These are phyloP conservation scores for Drosophila helvetica DNA, from an alignment of 2,888 invertebrate genomes.

Conservation along the genomic window DNA sequence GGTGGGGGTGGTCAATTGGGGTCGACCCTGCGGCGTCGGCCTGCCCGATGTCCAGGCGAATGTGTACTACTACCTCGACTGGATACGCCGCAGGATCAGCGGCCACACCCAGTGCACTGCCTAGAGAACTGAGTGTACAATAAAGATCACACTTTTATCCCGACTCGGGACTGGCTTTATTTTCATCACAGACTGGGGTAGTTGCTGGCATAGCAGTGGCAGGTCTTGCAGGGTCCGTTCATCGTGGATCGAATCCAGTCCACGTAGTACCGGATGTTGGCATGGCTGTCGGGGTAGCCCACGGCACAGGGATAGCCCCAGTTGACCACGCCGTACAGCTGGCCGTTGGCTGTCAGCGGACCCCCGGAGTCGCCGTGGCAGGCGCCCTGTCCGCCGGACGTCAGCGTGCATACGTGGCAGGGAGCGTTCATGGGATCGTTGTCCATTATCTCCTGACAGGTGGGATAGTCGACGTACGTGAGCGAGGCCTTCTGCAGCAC, in stretches of 20 bases:
- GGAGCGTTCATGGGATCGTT: constrained; percentile 84
- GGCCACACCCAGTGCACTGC: constrained; percentile 48
- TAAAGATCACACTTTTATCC: background rate
- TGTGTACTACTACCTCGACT: constrained; percentile 74
- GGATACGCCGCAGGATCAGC: constrained; percentile 65
- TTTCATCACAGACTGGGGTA: constrained; percentile 48
- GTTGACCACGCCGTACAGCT: constrained; percentile 80
- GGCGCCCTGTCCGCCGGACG: constrained; percentile 85
- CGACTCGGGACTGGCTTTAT: background rate
- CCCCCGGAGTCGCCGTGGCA: constrained; percentile 82
- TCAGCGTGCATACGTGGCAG: constrained; percentile 86
- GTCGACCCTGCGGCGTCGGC: constrained; percentile 75
- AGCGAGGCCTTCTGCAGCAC: constrained; percentile 86
- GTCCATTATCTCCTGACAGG: constrained; percentile 84
- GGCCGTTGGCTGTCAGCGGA: constrained; percentile 70
- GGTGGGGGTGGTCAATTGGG: constrained; percentile 80
- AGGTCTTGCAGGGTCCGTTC: constrained; percentile 52
- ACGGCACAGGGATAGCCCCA: constrained; percentile 81
- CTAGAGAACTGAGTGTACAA: background rate
- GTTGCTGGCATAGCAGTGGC: constrained; percentile 74
- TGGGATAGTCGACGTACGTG: constrained; percentile 84
- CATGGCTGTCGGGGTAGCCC: constrained; percentile 80
- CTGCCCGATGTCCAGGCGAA: constrained; percentile 78
- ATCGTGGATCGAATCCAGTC: constrained; percentile 76
- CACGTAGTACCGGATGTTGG: constrained; percentile 62